phyloP scores from a whole-genome alignment of 2,797 vertebrate species.

The Vipera latastei region DNA sequence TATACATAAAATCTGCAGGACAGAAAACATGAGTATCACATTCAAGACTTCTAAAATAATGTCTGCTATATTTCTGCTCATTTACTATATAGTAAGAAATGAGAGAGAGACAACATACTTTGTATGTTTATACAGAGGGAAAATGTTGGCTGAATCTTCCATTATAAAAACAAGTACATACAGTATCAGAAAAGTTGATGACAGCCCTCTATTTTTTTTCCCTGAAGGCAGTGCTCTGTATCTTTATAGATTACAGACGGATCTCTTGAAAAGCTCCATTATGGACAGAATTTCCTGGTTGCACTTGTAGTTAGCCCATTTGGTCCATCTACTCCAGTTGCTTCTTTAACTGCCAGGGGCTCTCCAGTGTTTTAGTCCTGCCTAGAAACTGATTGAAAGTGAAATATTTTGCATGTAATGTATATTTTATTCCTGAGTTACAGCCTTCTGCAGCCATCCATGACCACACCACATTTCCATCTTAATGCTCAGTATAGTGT shows the following conservation, averaged over 20 bases:
- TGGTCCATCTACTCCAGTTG: background rate
- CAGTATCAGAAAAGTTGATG: background rate
- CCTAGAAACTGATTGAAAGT: background rate
- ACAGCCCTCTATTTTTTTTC: background rate
- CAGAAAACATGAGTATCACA: background rate
- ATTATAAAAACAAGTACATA: background rate
- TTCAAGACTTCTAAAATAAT: background rate
- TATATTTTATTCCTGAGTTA: background rate
- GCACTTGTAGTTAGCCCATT: background rate
- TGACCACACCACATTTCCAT: background rate
- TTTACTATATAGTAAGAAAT: background rate
- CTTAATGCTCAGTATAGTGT: background rate
- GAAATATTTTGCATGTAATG: background rate
- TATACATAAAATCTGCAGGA: background rate
- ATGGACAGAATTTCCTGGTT: background rate
- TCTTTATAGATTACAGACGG: background rate
- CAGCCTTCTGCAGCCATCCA: background rate
- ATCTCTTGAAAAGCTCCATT: background rate
- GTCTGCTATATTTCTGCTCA: background rate
- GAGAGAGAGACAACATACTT: background rate
- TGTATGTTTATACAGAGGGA: background rate
- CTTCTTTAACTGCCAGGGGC: background rate
- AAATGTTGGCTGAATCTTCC: constrained; percentile 7
- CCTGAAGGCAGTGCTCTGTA: background rate
- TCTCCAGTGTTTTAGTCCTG: background rate